phyloP scores from a whole-genome alignment of 2,888 invertebrate species.

The Steinernema carpocapsae region DNA sequence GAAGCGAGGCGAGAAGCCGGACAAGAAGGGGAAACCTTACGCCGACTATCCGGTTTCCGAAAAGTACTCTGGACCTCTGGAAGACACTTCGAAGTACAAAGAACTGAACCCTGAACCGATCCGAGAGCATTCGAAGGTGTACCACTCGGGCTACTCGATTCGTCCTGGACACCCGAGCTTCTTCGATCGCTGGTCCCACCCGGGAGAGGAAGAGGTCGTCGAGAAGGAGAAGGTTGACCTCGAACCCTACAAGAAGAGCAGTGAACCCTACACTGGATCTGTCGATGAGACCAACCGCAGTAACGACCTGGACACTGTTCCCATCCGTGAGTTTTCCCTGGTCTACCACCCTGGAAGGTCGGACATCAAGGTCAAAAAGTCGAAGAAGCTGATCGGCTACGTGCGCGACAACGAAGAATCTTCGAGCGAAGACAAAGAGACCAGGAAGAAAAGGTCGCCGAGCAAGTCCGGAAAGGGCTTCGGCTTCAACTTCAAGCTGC shows the following conservation, averaged over 20 bases:
- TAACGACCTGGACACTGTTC: conserved; percentile 21
- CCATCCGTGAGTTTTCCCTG: conserved; percentile 1
- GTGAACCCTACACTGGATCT: conserved; percentile 21
- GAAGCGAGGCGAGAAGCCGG: conserved; percentile 13
- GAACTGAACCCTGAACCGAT: conserved; percentile 45
- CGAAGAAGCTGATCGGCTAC: no score
- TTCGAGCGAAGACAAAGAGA: not conserved
- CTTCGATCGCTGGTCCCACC: conserved; percentile 29
- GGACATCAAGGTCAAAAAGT: conserved; percentile 13
- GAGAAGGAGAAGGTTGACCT: conserved; percentile 33
- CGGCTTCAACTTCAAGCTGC: conserved; percentile 32
- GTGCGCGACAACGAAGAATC: no score
- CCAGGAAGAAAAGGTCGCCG: no score
- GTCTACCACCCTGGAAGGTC: conserved; percentile 35
- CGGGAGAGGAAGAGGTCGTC: conserved; percentile 36
- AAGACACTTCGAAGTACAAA: conserved; percentile 9
- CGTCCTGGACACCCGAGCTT: conserved; percentile 2
- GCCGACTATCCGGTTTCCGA: conserved; percentile 17
- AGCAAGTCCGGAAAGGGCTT: not conserved
- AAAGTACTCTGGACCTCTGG: conserved; percentile 36
- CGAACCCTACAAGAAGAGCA: conserved; percentile 8
- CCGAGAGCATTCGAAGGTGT: conserved; percentile 50
- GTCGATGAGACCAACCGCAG: conserved; percentile 23
- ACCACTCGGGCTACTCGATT: conserved; percentile 37
- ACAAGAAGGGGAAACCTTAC: conserved; percentile 11